Conservation (phyloP, 2,797 vertebrate species). For the Kryptolebias ocellatus region DNA sequence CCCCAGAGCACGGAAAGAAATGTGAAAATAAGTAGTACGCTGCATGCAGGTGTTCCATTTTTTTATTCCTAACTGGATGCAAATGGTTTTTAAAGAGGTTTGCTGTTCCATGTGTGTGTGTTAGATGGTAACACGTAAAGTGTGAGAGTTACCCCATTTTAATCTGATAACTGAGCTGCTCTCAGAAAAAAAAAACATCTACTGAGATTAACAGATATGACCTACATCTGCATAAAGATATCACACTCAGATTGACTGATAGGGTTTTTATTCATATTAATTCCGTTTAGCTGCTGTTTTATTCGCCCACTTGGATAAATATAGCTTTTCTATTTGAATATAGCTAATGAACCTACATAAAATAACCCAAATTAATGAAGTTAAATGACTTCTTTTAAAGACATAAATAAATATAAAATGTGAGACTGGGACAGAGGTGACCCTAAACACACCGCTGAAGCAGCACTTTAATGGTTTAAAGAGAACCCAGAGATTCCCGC, state of each 20-base stretch:
- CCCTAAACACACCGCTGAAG: too few species aligned
- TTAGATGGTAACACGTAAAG: conserved; percentile 9
- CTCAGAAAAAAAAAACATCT: conserved; percentile 61
- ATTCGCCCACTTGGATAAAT: too few species aligned
- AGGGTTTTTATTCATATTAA: not conserved
- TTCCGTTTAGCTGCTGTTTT: not conserved
- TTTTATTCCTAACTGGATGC: too few species aligned
- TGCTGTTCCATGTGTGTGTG: not conserved
- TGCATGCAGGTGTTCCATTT: too few species aligned
- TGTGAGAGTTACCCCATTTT: conserved; percentile 30
- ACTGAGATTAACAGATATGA: conserved; percentile 70
- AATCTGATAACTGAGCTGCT: conserved; percentile 53
- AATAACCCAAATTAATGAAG: too few species aligned
- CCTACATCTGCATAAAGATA: conserved; percentile 65
- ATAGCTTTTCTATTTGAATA: too few species aligned
- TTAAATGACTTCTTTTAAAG: too few species aligned
- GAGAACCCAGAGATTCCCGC: too few species aligned
- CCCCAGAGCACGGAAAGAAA: not conserved
- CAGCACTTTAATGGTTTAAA: too few species aligned
- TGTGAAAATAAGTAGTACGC: not conserved
- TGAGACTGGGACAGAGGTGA: too few species aligned
- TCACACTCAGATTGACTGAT: conserved; percentile 17
- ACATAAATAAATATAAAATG: too few species aligned
- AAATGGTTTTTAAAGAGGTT: not conserved
- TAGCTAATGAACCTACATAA: too few species aligned